Evolutionary conservation across 2,113 vertebrate species (phyloP).

Genomic region (Saccopteryx leptura): DNA sequence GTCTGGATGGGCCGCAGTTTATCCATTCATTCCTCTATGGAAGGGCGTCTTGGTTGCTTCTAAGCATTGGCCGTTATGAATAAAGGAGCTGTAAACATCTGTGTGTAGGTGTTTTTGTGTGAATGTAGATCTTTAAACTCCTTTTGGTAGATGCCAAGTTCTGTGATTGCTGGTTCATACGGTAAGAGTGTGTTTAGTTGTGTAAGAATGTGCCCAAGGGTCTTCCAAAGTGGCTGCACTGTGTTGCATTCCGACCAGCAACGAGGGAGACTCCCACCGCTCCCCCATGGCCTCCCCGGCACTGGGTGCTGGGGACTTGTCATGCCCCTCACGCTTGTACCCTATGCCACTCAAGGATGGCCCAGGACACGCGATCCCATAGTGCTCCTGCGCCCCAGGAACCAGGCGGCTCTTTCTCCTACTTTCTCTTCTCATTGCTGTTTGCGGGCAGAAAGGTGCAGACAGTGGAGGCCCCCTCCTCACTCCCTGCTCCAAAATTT

Average conservation of each 20-base stretch:
- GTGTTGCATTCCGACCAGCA: accelerated
- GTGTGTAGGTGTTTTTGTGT: not conserved
- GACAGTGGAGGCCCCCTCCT: not conserved
- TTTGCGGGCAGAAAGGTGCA: accelerated
- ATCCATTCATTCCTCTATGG: not conserved
- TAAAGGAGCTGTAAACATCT: not conserved
- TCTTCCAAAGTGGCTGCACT: not conserved
- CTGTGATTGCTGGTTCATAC: accelerated
- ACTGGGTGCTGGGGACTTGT: not conserved
- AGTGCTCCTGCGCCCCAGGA: not conserved
- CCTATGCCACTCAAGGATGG: accelerated
- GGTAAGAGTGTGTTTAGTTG: not conserved
- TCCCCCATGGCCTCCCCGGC: accelerated
- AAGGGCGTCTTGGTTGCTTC: not conserved
- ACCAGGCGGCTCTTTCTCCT: not conserved
- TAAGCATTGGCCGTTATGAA: not conserved
- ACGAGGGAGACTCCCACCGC: accelerated
- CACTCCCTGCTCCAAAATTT: not conserved
- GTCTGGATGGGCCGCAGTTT: not conserved
- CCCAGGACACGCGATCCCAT: accelerated
- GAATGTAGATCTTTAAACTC: too few relatives aligned
- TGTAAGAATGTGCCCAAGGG: not conserved
- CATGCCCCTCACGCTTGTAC: accelerated
- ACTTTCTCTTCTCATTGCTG: accelerated
- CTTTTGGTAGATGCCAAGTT: too few relatives aligned